Percentiles rank a stretch among this genome's conserved stretches.
These are phyloP conservation scores for Synergus gifuensis DNA, from an alignment of 2,888 invertebrate genomes.

Conservation along the genomic window DNA sequence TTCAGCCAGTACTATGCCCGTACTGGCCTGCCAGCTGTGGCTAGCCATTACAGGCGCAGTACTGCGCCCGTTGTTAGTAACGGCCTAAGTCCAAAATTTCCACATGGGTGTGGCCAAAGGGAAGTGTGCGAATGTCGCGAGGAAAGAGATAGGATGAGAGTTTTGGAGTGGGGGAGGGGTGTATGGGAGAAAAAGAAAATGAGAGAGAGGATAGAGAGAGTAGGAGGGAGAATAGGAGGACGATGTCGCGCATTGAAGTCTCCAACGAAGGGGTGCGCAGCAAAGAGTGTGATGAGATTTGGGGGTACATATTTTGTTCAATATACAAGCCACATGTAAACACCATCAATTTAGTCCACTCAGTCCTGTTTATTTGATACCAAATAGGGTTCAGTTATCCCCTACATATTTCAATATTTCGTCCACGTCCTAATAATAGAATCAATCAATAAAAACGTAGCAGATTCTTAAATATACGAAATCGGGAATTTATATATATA, in stretches of 20 bases:
- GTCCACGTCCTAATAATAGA: slow-evolving; percentile 16
- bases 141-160: slow-evolving; percentile 41
- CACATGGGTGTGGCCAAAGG: slow-evolving; percentile 33
- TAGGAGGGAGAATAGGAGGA: slow-evolving; percentile 58
- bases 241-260: slow-evolving; percentile 75
- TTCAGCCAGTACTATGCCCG: too few relatives aligned
- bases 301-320: slow-evolving; percentile 38
- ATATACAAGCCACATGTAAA: slow-evolving; percentile 28
- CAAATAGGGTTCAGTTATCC: slow-evolving; percentile 25
- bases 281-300: slow-evolving; percentile 32
- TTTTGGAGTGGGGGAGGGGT: slow-evolving; percentile 49
- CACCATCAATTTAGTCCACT: slow-evolving; percentile 11
- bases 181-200: slow-evolving; percentile 57
- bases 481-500: neutral
- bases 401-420: slow-evolving; percentile 1
- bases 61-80: too few relatives aligned
- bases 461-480: neutral
- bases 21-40: too few relatives aligned
- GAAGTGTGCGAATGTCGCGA: slow-evolving; percentile 27
- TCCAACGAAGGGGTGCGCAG: slow-evolving; percentile 60
- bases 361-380: slow-evolving; percentile 1
- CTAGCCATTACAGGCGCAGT: too few relatives aligned
- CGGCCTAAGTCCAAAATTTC: too few relatives aligned
- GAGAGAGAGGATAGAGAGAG: slow-evolving; percentile 58
- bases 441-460: slow-evolving; percentile 8